Evolutionary conservation across 2,888 invertebrate species (phyloP), one percentile per base, ranked within the genome.

Genomic region (Pyralis farinalis): DNA sequence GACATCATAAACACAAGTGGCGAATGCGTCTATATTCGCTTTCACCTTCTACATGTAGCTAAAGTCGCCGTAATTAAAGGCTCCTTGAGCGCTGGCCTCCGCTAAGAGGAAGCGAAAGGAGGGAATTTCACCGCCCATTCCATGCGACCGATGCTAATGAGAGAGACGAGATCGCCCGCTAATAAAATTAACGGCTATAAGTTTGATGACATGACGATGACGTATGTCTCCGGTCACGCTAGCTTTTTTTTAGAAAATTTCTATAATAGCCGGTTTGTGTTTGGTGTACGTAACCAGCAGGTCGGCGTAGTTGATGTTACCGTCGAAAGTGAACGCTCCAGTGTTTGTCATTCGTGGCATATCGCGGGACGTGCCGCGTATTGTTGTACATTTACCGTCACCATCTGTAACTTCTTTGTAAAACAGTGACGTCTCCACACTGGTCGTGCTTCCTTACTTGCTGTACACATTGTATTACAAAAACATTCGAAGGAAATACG

Each of bases 291-390:
- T 63, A 62, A 61, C 54, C 51, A 46, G 3, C 53, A 55, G 61
- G 66, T 69, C 62, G 58, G 63, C 69, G 64, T 65, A 66, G 66
- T 69, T 64, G 58, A 69, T 67, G 65, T 67, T 65, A 70, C 63
- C 60, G 63, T 71, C 67, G 68, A 87, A 87, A 87, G 87, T 82
- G 86, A 87, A 82, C 68, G 82, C 78, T 75, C 76, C 73, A 73
- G 67, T 77, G 75, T 77, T 86, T 85, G 73, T 76, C 78, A 85
- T 83, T 82, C 82, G 69, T 70, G 60, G 55, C 65, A 66, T 56
- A 59, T 67, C 60, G 63, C 53, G 62, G 77, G 78, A 79, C 81
- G 77, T 71, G 70, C 54, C 51, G 53, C 46, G 71, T 70, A 67
- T 71, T 70, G 69, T 72, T 74, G n/a, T n/a, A n/a, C 58, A 69